These are phyloP conservation scores for Thaleichthys pacificus DNA, from an alignment of 2,797 vertebrate genomes.

Conservation along the genomic window DNA sequence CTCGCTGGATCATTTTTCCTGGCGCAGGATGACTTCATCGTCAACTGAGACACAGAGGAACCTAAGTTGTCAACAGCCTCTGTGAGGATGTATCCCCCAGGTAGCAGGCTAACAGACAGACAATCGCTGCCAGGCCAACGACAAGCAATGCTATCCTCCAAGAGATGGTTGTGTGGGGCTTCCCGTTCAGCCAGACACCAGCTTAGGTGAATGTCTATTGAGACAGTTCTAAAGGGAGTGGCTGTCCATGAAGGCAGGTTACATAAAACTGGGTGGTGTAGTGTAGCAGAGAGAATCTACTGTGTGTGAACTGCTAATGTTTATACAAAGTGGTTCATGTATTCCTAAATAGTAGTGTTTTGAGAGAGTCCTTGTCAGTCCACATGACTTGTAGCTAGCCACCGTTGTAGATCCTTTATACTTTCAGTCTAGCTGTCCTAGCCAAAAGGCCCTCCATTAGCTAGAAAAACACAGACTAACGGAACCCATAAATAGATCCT, in stretches of 20 bases:
- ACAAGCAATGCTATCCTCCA: conserved; percentile 31
- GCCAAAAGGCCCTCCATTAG: conserved; percentile 18
- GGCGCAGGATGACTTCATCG: conserved; percentile 58
- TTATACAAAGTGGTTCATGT: too few relatives aligned
- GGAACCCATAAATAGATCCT: too few relatives aligned
- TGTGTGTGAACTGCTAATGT: too few relatives aligned
- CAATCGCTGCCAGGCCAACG: conserved; percentile 15
- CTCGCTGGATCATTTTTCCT: conserved; percentile 54
- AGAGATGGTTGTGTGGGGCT: neutral
- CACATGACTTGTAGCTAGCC: neutral
- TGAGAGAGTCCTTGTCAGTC: too few relatives aligned
- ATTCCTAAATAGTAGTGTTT: conserved; percentile 41
- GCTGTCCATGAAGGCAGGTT: too few relatives aligned
- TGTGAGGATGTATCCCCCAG: conserved; percentile 42
- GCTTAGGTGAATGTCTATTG: neutral
- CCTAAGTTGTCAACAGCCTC: conserved; percentile 22
- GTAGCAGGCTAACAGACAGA: conserved; percentile 51
- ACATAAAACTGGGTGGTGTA: neutral
- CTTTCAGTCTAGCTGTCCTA: conserved; percentile 22
- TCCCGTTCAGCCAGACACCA: neutral
- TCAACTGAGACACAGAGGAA: conserved; percentile 56
- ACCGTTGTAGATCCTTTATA: too few relatives aligned
- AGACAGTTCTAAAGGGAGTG: neutral
- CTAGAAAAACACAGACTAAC: too few relatives aligned
- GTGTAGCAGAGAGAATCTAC: conserved; percentile 23